Evolutionary conservation across 2,888 invertebrate species (phyloP), one percentile per base, ranked within the genome.

Genomic region (Nomada lathburiana): DNA sequence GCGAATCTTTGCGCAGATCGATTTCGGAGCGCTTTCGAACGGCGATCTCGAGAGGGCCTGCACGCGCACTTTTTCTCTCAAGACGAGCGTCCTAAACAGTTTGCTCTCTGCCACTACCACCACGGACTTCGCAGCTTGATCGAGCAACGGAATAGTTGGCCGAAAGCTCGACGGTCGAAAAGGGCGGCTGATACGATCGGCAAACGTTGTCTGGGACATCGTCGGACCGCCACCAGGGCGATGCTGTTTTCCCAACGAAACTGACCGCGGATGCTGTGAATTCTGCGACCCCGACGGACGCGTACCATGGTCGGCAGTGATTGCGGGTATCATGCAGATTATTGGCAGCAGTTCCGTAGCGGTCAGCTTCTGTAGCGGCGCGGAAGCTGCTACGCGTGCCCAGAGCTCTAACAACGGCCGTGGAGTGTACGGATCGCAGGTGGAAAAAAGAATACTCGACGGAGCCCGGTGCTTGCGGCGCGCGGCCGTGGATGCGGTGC

Each of bases 271-370:
- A 44, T 55, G 82, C 82, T 82, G 82, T 60, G 69, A 69, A 71
- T 59, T 76, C 52, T 67, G 73, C 23, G 73, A 70, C 70, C 52
- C 44, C 55, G 62, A 53, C 65, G 70, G 64, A 68, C 53, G 7
- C 47, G 26, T 68, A 76, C 67, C 79, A 76, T 79, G 79, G 76
- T 76, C 78, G 65, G 44, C 67, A 83, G 78, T 68, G 82, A 86
- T 87, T 82, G 74, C 74, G 57, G 86, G 67, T 82, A 84, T 84
- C 73, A 86, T 87, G 86, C 67, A 77, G 80, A 83, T 80, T 85
- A 84, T 82, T 55, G 85, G 85, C 84, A 77, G 67, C 82, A 79
- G 79, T 76, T 80, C 85, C 83, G 82, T 76, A 81, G 79, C 81
- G 85, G 84, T 86, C 76, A 75, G 78, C 60, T 80, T 83, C 75